Percentiles rank a stretch among this genome's conserved stretches.
Conservation (phyloP, 1,140 invertebrate genomes). For the Cecropterus lyciades region DNA sequence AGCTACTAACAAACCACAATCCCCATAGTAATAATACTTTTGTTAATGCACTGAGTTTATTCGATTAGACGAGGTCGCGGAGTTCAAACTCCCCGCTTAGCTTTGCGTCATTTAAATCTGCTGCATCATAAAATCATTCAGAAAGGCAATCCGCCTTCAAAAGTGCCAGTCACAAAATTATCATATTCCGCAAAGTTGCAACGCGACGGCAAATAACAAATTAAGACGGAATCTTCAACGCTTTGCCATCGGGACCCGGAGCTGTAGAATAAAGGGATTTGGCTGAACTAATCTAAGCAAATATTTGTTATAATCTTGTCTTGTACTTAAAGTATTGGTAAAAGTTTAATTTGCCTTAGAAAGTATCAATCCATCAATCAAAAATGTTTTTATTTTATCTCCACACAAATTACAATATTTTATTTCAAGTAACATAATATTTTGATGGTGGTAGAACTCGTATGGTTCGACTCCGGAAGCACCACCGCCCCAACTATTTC, state of each 20-base stretch:
- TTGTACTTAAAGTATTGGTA: too few relatives aligned
- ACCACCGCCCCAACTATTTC: too few relatives aligned
- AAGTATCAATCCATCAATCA: too few relatives aligned
- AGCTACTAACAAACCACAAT: too few relatives aligned
- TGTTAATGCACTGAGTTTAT: neutral
- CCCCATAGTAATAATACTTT: neutral
- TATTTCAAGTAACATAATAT: too few relatives aligned
- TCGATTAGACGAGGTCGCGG: neutral
- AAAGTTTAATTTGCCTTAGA: too few relatives aligned
- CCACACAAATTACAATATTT: too few relatives aligned
- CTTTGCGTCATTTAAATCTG: conserved; percentile 26
- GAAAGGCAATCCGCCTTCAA: conserved; percentile 29
- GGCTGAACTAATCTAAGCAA: neutral
- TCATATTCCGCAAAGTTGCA: conserved; percentile 33
- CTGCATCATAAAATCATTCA: conserved; percentile 34
- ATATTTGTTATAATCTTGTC: neutral
- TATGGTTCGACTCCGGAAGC: too few relatives aligned
- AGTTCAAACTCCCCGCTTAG: neutral
- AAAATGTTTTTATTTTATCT: too few relatives aligned
- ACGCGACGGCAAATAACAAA: conserved; percentile 21
- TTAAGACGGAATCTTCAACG: conserved; percentile 13
- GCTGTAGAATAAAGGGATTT: neutral
- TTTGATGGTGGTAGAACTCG: too few relatives aligned
- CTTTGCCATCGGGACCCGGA: neutral
- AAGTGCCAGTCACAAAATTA: conserved; percentile 34